A percentile compares a stretch with the other conserved stretches of the same genome.
Evolutionary conservation across 2,888 invertebrate genomes (phyloP).

Genomic region (Plebejus anna): DNA sequence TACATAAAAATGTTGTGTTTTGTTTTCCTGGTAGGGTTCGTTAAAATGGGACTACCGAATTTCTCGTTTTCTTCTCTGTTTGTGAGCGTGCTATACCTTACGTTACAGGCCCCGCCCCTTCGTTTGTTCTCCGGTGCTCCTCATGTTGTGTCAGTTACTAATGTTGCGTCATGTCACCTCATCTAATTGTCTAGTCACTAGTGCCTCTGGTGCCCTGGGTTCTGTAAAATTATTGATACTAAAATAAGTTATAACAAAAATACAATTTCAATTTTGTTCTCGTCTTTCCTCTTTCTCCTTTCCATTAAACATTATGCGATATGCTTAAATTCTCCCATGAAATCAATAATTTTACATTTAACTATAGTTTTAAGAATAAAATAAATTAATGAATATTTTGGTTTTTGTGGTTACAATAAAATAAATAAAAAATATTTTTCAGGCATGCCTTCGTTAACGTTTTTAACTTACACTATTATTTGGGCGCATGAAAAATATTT

Average conservation of each 20-base stretch:
- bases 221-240: constrained; percentile 16
- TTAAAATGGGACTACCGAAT: neutral
- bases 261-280: neutral
- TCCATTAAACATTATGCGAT: neutral
- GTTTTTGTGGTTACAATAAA: constrained; percentile 13
- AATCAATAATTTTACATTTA: constrained; percentile 28
- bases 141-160: constrained; percentile 31
- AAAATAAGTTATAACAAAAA: neutral
- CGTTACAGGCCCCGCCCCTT: constrained; percentile 33
- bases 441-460: neutral
- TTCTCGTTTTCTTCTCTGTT: constrained; percentile 43
- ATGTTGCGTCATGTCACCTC: constrained; percentile 27
- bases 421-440: constrained; percentile 18
- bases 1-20: neutral
- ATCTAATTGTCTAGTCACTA: neutral
- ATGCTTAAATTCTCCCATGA: neutral
- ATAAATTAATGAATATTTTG: neutral
- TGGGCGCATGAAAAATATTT: constrained; percentile 28
- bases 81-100: constrained; percentile 71
- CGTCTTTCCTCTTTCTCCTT: neutral
- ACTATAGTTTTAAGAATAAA: neutral
- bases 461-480: neutral
- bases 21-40: neutral
- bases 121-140: neutral
- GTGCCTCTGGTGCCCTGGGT: constrained; percentile 4